Conservation (phyloP, 1,140 invertebrate species). For the Pogonus chalceus region DNA sequence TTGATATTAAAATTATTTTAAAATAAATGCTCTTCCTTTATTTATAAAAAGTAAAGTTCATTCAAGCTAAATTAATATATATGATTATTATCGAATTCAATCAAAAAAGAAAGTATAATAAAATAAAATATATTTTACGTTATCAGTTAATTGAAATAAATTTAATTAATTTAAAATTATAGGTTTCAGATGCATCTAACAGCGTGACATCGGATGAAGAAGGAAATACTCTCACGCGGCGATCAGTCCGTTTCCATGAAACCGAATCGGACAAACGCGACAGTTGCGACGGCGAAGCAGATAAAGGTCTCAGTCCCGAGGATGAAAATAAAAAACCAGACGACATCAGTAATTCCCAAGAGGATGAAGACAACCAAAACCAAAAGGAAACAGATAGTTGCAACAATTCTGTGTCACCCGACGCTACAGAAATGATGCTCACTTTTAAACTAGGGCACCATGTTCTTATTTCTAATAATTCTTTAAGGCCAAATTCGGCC, state of each 20-base stretch:
- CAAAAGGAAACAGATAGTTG: constrained; percentile 12
- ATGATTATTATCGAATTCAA: no score
- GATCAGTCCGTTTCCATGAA: constrained; percentile 43
- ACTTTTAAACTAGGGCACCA: constrained; percentile 49
- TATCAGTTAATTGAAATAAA: no score
- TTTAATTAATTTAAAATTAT: not conserved
- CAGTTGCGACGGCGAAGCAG: constrained; percentile 24
- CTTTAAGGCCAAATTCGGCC: constrained; percentile 57
- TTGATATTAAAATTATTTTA: no score
- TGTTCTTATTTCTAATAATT: constrained; percentile 45
- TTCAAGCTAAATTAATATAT: no score
- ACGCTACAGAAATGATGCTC: constrained; percentile 41
- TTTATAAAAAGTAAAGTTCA: no score
- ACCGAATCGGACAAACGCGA: constrained; percentile 33
- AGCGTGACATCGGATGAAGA: constrained; percentile 38
- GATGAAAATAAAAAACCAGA: constrained; percentile 13
- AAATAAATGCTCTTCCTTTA: no score
- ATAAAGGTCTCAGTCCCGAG: constrained; percentile 20
- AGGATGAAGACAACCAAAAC: not conserved
- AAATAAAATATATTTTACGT: no score
- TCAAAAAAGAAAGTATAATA: no score
- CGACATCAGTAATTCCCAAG: constrained; percentile 6
- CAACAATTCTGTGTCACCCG: constrained; percentile 22
- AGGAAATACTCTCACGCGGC: constrained; percentile 31
- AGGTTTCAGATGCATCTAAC: constrained; percentile 14